Percentiles rank a stretch among this genome's conserved stretches.
Conservation (phyloP, 2,888 invertebrate species). For the Meandrusa payeni region DNA sequence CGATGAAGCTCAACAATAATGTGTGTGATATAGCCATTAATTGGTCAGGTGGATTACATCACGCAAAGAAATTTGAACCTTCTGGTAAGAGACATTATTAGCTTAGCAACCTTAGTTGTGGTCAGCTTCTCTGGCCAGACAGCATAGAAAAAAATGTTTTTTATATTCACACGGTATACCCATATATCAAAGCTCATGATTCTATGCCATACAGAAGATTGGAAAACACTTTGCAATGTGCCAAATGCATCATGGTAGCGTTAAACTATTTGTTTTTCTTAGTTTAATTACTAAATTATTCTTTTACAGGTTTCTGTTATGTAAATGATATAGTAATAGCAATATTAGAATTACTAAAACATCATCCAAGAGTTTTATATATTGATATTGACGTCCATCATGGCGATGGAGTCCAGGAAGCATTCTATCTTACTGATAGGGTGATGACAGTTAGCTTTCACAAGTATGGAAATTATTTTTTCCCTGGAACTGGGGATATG, state of each 20-base stretch:
- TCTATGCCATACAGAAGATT: no score
- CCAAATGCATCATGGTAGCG: no score
- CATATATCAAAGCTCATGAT: no score
- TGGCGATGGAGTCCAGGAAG: constrained; percentile 98
- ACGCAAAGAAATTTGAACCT: constrained; percentile 99
- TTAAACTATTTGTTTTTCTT: no score
- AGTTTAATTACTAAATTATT: no score
- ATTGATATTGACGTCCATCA: constrained; percentile 99
- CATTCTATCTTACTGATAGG: constrained; percentile 97
- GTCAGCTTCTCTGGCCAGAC: no score
- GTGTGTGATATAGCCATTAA: constrained; percentile 98
- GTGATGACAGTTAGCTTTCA: constrained; percentile 99
- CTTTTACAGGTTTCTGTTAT: constrained; percentile 93
- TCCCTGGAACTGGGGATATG: constrained; percentile 99
- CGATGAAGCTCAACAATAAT: constrained; percentile 96
- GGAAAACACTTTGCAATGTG: no score
- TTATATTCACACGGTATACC: no score
- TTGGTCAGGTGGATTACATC: constrained; percentile 99
- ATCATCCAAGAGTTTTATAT: constrained; percentile 96
- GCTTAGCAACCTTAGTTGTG: no score
- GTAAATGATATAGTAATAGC: constrained; percentile 99
- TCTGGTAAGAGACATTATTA: constrained; percentile 81
- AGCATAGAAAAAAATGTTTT: no score
- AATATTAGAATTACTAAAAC: constrained; percentile 95
- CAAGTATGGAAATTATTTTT: constrained; percentile 98